Conservation (phyloP, 2,113 vertebrate species). For the Lethenteron reissneri region DNA sequence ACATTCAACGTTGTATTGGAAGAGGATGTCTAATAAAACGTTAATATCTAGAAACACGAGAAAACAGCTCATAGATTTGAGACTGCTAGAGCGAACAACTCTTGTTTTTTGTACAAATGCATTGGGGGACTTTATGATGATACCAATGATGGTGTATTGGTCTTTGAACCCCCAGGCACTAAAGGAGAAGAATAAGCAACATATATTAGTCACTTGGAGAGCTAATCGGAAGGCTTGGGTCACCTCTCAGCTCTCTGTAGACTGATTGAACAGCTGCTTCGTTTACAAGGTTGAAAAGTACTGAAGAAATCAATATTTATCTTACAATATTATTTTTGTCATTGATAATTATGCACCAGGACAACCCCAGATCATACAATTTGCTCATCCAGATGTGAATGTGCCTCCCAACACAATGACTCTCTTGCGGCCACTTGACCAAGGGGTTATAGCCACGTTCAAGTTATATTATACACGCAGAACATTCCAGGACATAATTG, state of each 20-base stretch:
- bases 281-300: neutral
- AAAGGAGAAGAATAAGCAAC: conserved; percentile 1
- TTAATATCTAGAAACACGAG: neutral
- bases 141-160: neutral
- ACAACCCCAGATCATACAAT: neutral
- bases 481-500: neutral
- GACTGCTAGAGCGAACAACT: neutral
- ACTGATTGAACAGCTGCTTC: neutral
- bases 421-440: neutral
- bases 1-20: neutral
- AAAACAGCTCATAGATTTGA: neutral
- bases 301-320: neutral
- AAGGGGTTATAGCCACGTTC: neutral
- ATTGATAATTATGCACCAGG: conserved; percentile 3
- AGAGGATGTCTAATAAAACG: neutral
- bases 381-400: conserved; percentile 4
- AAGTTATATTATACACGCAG: neutral
- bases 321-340: neutral
- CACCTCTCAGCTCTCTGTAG: neutral
- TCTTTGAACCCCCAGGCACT: neutral
- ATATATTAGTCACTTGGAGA: neutral
- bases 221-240: neutral
- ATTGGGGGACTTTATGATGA: neutral
- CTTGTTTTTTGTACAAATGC: conserved; percentile 4
- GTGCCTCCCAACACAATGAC: neutral